Conservation (phyloP, 2,888 invertebrate genomes). For the Litoditis marina region DNA sequence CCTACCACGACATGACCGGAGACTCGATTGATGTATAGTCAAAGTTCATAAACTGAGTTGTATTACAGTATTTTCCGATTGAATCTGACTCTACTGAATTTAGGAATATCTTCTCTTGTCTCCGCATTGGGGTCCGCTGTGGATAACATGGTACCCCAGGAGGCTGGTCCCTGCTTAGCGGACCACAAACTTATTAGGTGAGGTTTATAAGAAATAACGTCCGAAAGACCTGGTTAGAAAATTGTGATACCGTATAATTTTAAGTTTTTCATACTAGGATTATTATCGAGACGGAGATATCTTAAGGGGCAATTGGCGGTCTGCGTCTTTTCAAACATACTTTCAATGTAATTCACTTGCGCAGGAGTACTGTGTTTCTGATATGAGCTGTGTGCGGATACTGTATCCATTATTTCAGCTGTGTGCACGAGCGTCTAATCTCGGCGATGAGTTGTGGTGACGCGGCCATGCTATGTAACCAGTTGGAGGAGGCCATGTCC, state of each 20-base stretch:
- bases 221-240: no score
- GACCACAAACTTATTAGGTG: conserved; percentile 22
- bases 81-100: no score
- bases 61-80: not conserved
- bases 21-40: no score
- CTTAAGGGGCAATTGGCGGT: no score
- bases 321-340: not conserved
- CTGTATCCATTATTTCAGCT: not conserved
- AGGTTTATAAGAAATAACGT: no score
- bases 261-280: no score
- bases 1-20: no score
- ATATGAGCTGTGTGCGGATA: no score
- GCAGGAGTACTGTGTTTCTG: no score
- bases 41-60: not conserved
- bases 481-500: conserved; percentile 71
- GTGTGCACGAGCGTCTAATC: conserved; percentile 12
- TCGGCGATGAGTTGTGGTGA: conserved; percentile 35
- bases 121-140: conserved; percentile 7
- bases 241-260: no score
- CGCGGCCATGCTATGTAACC: conserved; percentile 66
- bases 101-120: conserved; percentile 20
- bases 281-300: no score
- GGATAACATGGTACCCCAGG: conserved; percentile 27
- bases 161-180: conserved; percentile 22
- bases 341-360: no score